phyloP scores from a whole-genome alignment of 2,797 vertebrate genomes.

The Chromobotia macracanthus region DNA sequence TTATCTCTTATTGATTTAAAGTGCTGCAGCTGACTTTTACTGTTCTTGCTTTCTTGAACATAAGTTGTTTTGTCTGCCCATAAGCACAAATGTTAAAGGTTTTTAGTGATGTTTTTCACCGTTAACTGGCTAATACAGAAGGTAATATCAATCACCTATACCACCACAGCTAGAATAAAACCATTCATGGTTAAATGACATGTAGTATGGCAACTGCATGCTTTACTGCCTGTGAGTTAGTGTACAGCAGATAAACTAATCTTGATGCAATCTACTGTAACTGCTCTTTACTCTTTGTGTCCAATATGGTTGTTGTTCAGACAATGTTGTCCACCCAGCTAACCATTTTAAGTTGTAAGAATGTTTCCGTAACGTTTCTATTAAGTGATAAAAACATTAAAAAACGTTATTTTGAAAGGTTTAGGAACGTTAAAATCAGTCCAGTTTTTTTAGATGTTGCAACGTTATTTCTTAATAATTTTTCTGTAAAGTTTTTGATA shows the following conservation, averaged over 20 bases:
- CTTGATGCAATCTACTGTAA: neutral
- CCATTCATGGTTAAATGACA: neutral
- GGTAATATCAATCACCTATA: neutral
- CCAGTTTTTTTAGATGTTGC: too few species aligned
- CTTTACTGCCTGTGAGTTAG: neutral
- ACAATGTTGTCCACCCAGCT: neutral
- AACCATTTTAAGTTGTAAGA: too few species aligned
- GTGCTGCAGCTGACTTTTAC: too few species aligned
- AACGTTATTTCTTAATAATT: too few species aligned
- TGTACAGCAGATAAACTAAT: neutral
- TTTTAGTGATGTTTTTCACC: neutral
- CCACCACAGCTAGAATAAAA: neutral
- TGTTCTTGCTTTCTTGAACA: too few species aligned
- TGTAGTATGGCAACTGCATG: neutral
- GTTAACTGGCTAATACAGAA: constrained; percentile 8
- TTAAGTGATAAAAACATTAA: too few species aligned
- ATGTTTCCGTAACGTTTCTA: too few species aligned
- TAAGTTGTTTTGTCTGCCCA: too few species aligned
- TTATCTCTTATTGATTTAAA: too few species aligned
- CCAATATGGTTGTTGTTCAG: neutral
- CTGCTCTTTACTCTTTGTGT: neutral
- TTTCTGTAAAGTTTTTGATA: too few species aligned
- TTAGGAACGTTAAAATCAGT: too few species aligned
- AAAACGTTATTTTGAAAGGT: too few species aligned
- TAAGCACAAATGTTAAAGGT: neutral